A percentile compares a stretch with the other conserved stretches of the same genome.
Evolutionary conservation across 2,113 vertebrate species (phyloP).

Genomic region (Pangasianodon hypophthalmus): DNA sequence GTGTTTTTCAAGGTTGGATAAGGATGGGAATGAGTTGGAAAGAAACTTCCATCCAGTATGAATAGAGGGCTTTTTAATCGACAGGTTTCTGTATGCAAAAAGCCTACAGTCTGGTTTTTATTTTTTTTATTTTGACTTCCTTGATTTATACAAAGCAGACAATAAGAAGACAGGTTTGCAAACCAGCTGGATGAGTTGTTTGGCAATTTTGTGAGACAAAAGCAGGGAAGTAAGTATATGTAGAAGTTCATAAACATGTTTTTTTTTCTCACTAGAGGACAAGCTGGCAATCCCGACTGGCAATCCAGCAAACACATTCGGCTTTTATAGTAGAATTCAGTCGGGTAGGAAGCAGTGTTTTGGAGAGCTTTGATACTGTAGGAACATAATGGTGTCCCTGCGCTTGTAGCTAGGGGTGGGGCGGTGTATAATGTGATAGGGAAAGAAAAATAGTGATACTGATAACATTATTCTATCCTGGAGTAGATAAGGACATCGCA

Average conservation of each 20-base stretch:
- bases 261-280: neutral
- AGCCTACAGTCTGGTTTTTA: neutral
- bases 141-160: neutral
- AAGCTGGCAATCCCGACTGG: neutral
- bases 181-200: neutral
- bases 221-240: neutral
- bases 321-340: neutral
- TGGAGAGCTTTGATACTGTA: neutral
- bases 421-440: neutral
- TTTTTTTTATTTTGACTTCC: neutral
- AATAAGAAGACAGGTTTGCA: neutral
- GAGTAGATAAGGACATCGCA: neutral
- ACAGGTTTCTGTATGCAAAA: slow-evolving; percentile 2
- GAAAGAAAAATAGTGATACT: neutral
- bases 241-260: neutral
- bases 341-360: neutral
- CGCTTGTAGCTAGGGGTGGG: neutral
- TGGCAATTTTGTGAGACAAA: neutral
- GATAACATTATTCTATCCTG: neutral
- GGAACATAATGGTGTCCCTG: neutral
- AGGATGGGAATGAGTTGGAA: neutral
- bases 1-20: neutral
- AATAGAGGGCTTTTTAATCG: neutral
- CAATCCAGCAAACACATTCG: neutral
- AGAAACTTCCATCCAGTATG: neutral